A percentile compares a stretch with the other conserved stretches of the same genome.
These are phyloP conservation scores for Ceratotherium simum DNA, from an alignment of 2,113 vertebrate species.

Conservation along the genomic window DNA sequence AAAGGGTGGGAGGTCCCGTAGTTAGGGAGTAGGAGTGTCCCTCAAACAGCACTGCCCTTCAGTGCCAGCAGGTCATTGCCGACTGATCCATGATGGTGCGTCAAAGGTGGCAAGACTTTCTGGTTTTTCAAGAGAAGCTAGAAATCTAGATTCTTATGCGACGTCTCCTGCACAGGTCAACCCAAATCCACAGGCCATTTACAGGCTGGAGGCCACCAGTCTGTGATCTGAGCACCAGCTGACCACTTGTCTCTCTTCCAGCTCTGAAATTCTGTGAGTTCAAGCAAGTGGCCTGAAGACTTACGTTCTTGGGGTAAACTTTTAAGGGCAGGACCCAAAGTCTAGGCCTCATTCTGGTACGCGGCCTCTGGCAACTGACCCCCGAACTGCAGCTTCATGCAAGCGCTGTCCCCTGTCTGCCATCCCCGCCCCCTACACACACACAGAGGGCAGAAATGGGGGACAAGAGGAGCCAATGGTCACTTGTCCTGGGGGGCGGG, in stretches of 20 bases:
- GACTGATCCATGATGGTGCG: neutral
- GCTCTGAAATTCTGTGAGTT: neutral
- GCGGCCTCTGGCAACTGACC: neutral
- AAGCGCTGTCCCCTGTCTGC: neutral
- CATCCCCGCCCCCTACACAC: neutral
- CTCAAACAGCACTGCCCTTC: neutral
- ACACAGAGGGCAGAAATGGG: neutral
- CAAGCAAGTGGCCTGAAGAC: neutral
- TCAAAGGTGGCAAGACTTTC: neutral
- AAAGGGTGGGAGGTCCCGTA: accelerated
- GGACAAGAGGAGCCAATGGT: neutral
- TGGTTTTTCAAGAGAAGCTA: conserved; percentile 47
- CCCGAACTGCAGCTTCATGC: neutral
- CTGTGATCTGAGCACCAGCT: neutral
- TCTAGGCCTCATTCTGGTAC: neutral
- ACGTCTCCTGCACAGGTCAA: conserved; percentile 14
- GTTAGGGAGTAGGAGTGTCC: neutral
- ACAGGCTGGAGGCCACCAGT: neutral
- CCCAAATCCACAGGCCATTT: neutral
- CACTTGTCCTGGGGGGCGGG: neutral
- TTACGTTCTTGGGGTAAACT: neutral
- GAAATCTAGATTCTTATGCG: conserved; percentile 41
- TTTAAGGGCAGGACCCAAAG: neutral
- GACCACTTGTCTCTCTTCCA: neutral
- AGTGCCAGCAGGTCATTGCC: neutral